Percentiles rank a stretch among this genome's conserved stretches.
Evolutionary conservation across 2,797 vertebrate species (phyloP).

Genomic region (Enteromius mattozi): DNA sequence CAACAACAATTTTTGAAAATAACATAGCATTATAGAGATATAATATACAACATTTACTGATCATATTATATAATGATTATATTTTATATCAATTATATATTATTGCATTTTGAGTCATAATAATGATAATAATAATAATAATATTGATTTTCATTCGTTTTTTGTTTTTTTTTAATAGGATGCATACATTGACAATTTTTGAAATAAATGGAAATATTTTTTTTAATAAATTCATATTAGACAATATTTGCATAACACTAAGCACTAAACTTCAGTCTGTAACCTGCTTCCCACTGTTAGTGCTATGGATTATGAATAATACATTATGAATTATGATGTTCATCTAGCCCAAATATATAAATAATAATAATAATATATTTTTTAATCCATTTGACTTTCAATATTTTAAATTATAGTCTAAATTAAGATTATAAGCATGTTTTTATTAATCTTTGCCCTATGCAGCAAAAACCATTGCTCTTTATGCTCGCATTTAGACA

Average conservation of each 20-base stretch:
- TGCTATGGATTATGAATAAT: not conserved
- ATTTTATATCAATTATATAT: no score
- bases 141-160: not conserved
- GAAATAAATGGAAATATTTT: no score
- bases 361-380: not conserved
- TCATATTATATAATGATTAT: no score
- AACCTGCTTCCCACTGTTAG: not conserved
- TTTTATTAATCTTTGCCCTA: not conserved
- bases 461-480: not conserved
- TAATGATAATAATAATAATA: not conserved
- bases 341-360: not conserved
- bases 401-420: not conserved
- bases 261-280: not conserved
- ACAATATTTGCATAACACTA: not conserved
- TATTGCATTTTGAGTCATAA: not conserved
- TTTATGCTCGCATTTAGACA: not conserved
- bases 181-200: no score
- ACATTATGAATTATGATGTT: not conserved
- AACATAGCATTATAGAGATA: not conserved
- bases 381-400: not conserved
- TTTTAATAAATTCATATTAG: not conserved
- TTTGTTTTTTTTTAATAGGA: no score
- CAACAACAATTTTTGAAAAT: no score
- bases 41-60: not conserved
- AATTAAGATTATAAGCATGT: not conserved